phyloP scores from a whole-genome alignment of 2,113 vertebrate genomes.

The Amphiprion ocellaris region DNA sequence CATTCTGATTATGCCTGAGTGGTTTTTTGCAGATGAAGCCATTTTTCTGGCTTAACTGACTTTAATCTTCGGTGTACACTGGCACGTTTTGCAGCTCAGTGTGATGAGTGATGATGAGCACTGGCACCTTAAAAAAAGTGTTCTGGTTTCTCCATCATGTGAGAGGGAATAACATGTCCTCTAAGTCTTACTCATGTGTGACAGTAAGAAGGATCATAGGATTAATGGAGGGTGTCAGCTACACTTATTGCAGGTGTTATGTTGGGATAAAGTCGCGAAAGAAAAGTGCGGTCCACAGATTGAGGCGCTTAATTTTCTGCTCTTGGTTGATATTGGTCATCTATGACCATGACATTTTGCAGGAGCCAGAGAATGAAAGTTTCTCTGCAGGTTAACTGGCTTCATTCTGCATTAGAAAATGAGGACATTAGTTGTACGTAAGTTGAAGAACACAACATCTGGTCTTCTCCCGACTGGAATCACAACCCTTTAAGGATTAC shows the following conservation, averaged over 20 bases:
- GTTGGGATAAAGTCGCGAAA: conserved; percentile 20
- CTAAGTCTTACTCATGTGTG: conserved; percentile 58
- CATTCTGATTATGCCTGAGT: conserved; percentile 1
- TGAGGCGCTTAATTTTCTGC: neutral
- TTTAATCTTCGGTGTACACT: neutral
- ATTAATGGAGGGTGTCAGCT: conserved; percentile 61
- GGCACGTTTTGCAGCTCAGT: neutral
- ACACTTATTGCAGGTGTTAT: conserved; percentile 54
- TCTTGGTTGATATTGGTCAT: conserved; percentile 6
- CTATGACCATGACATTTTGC: conserved; percentile 2
- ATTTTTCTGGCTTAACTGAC: conserved; percentile 20
- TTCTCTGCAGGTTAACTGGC: neutral
- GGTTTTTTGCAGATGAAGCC: conserved; percentile 27
- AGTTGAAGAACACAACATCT: conserved; percentile 23
- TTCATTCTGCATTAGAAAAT: neutral
- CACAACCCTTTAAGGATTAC: conserved; percentile 5
- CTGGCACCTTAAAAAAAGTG: conserved; percentile 3
- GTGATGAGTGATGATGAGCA: conserved; percentile 11
- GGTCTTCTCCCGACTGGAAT: neutral
- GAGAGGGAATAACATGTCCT: conserved; percentile 54
- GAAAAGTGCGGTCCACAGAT: conserved; percentile 11
- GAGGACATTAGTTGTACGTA: neutral
- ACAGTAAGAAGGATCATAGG: conserved; percentile 63
- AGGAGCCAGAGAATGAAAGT: neutral
- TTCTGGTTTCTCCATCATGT: conserved; percentile 16